Conservation (phyloP, 1,140 invertebrate species). For the Atta colombica region DNA sequence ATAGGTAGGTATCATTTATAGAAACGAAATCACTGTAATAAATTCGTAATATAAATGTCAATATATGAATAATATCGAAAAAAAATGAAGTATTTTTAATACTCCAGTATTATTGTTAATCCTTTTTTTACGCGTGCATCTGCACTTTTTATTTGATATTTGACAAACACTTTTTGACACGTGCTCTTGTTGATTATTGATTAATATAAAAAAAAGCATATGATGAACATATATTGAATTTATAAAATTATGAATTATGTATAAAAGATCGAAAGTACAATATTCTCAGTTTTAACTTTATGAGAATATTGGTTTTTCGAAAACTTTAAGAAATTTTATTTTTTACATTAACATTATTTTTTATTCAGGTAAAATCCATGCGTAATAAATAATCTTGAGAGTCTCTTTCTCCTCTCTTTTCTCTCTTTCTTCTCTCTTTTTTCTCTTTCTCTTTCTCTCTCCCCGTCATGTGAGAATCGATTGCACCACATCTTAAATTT, state of each 20-base stretch:
- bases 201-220: background rate
- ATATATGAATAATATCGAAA: background rate
- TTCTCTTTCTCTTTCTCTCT: background rate
- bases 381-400: constrained; percentile 20
- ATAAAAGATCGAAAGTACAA: background rate
- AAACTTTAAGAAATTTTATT: background rate
- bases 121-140: background rate
- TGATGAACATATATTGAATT: background rate
- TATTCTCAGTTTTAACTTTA: background rate
- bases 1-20: background rate
- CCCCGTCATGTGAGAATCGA: constrained; percentile 23
- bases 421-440: too few relatives aligned
- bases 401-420: background rate
- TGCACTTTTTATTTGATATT: background rate
- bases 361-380: background rate
- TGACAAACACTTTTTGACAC: background rate
- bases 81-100: background rate
- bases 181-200: background rate
- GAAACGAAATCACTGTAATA: background rate
- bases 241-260: background rate
- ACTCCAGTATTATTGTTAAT: background rate
- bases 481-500: constrained; percentile 50
- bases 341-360: background rate
- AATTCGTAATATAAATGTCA: background rate
- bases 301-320: background rate